A percentile compares a stretch with the other conserved stretches of the same genome.
Evolutionary conservation across 2,113 vertebrate species (phyloP).

Genomic region (Indri indri): DNA sequence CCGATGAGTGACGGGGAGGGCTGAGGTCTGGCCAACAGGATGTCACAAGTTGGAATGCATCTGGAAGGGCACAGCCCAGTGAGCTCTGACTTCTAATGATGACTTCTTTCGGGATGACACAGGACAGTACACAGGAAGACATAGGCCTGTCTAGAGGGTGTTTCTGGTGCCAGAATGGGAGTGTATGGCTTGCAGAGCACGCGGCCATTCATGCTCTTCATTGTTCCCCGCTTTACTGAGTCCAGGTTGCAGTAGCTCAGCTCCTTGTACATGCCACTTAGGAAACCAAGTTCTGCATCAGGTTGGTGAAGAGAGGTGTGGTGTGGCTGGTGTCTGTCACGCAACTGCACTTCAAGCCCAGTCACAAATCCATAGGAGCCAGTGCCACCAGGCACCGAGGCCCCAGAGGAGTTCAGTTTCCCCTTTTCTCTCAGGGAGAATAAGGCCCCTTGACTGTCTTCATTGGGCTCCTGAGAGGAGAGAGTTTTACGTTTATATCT

Average conservation of each 20-base stretch:
- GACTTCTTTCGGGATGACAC: neutral
- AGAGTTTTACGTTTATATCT: neutral
- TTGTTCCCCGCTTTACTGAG: accelerated
- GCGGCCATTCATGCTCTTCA: neutral
- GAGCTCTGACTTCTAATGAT: neutral
- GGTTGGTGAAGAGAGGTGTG: too few relatives aligned
- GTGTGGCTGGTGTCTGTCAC: too few relatives aligned
- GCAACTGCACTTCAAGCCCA: too few relatives aligned
- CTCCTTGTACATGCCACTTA: accelerated
- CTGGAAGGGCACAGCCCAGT: neutral
- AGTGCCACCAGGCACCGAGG: neutral
- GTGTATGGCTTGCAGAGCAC: neutral
- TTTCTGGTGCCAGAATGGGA: neutral
- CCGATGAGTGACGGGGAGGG: neutral
- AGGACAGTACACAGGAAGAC: neutral
- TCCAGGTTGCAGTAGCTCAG: neutral
- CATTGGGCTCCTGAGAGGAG: neutral
- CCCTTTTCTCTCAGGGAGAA: neutral
- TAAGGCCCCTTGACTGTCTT: neutral
- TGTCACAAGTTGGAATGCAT: neutral
- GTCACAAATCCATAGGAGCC: neutral
- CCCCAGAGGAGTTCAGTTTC: neutral
- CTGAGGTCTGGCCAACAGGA: neutral
- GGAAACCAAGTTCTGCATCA: neutral
- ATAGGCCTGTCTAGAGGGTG: too few relatives aligned